Evolutionary conservation across 2,888 invertebrate genomes (phyloP).

Genomic region (Agrotis ipsilon): DNA sequence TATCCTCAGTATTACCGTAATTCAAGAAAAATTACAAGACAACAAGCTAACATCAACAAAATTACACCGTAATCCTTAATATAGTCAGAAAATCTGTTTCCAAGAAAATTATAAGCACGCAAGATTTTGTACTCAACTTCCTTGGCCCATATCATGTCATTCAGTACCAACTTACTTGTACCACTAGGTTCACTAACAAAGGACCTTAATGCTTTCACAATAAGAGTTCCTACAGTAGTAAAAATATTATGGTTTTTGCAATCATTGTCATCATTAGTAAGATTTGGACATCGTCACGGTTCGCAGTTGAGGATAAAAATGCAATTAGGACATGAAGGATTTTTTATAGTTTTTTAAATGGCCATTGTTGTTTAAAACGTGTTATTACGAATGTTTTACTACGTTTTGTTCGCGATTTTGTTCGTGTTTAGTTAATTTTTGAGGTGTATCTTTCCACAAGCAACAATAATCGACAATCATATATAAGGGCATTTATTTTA

Average conservation of each 20-base stretch:
- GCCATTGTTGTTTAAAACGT: conserved; percentile 75
- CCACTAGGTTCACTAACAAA: neutral
- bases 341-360: conserved; percentile 81
- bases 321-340: conserved; percentile 79
- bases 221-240: conserved; percentile 5
- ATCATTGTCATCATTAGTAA: conserved; percentile 80
- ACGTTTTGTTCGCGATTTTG: conserved; percentile 39
- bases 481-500: no score
- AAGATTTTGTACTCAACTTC: conserved; percentile 55
- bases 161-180: conserved; percentile 14
- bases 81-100: conserved; percentile 48
- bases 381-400: conserved; percentile 60
- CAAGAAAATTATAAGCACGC: conserved; percentile 58
- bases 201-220: neutral
- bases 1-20: neutral
- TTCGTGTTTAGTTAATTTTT: conserved; percentile 9
- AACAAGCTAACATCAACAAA: conserved; percentile 9
- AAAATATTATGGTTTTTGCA: conserved; percentile 51
- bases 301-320: conserved; percentile 76
- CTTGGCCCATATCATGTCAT: conserved; percentile 56
- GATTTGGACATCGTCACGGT: conserved; percentile 83
- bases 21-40: conserved; percentile 21
- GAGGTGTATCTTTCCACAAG: no score
- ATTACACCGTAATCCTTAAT: conserved; percentile 36
- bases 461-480: no score